Conservation (phyloP, 2,113 vertebrate species). For the Grammomys dolichurus region DNA sequence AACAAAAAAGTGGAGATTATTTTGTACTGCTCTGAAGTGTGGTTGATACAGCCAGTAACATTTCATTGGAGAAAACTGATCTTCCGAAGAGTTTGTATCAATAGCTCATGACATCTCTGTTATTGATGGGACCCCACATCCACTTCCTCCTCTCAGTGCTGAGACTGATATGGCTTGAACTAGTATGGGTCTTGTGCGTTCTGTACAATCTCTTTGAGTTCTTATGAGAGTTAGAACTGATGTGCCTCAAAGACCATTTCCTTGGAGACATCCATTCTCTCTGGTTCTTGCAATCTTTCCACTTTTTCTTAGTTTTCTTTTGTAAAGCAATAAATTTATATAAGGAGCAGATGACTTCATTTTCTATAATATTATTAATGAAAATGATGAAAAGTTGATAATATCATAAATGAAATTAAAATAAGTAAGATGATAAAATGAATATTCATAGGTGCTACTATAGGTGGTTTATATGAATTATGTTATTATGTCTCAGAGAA, state of each 20-base stretch:
- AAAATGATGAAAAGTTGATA: constrained; percentile 2
- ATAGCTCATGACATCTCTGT: not conserved
- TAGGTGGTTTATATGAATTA: not conserved
- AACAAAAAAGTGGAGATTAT: not conserved
- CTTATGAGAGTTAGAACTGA: not conserved
- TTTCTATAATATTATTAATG: constrained; percentile 6
- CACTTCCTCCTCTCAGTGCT: not conserved
- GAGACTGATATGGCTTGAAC: not conserved
- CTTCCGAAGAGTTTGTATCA: not conserved
- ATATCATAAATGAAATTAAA: not conserved
- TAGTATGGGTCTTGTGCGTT: not conserved
- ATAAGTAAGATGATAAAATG: not conserved
- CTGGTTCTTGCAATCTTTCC: not conserved
- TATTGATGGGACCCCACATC: not conserved
- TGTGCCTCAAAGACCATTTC: not conserved
- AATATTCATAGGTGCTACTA: not conserved
- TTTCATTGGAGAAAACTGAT: not conserved
- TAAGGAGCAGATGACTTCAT: constrained; percentile 23
- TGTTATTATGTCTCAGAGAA: not conserved
- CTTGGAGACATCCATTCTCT: not conserved
- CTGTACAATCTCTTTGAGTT: not conserved
- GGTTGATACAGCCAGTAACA: not conserved
- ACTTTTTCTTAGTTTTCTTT: not conserved
- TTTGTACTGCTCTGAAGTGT: not conserved
- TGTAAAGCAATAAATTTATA: not conserved